Evolutionary conservation across 2,113 vertebrate genomes (phyloP).

Genomic region (Polypterus senegalus): DNA sequence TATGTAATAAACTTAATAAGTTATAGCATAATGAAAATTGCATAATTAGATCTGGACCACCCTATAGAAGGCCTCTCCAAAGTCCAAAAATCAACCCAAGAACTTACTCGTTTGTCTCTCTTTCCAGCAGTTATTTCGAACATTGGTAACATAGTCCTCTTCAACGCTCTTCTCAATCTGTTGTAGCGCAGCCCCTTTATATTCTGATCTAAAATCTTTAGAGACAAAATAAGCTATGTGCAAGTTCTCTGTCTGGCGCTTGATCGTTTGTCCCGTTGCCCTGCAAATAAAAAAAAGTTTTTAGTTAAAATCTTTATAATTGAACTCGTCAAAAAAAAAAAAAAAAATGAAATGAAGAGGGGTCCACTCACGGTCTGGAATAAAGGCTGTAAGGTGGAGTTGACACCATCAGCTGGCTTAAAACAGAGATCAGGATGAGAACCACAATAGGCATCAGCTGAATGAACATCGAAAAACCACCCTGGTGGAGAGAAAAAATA

Average conservation of each 20-base stretch:
- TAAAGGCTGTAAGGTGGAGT: slow-evolving; percentile 88
- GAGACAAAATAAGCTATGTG: slow-evolving; percentile 76
- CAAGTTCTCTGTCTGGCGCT: slow-evolving; percentile 84
- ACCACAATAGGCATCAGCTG: slow-evolving; percentile 94
- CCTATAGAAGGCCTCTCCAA: too few relatives aligned
- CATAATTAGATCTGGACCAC: too few relatives aligned
- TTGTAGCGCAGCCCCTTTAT: slow-evolving; percentile 71
- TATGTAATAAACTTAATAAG: too few relatives aligned
- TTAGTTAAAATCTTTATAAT: not conserved
- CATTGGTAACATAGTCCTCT: slow-evolving; percentile 87
- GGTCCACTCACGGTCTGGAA: slow-evolving; percentile 72
- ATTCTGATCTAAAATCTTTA: slow-evolving; percentile 89
- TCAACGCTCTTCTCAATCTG: slow-evolving; percentile 93
- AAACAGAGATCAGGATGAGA: slow-evolving; percentile 81
- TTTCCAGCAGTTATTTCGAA: slow-evolving; percentile 95
- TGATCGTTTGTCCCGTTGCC: slow-evolving; percentile 78
- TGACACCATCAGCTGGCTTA: slow-evolving; percentile 94
- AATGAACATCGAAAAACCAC: slow-evolving; percentile 94
- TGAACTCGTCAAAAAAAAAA: not conserved
- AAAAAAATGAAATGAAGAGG: not conserved
- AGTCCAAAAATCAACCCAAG: too few relatives aligned
- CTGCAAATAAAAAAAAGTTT: slow-evolving; percentile 33
- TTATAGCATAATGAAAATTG: too few relatives aligned
- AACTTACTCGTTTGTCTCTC: slow-evolving; percentile 91
- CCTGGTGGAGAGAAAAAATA: slow-evolving; percentile 49